Evolutionary conservation across 35 echinoderm and acorn worm species (phyloP), one percentile per base, ranked within the genome.

Genomic region (Ophiothrix spiculata): DNA sequence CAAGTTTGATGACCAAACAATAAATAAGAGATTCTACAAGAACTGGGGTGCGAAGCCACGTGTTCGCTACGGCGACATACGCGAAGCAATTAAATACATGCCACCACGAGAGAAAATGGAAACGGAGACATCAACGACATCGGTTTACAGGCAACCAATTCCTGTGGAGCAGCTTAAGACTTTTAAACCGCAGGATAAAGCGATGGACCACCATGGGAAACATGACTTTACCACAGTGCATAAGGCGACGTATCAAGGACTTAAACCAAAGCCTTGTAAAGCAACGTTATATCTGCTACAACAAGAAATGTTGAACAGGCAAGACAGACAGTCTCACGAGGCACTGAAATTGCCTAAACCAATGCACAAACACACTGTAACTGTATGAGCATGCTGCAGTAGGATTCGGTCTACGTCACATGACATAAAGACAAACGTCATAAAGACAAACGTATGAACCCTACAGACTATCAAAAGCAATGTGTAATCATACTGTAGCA

Each of bases 181-280:
- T 17, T 91, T 91, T 38, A 83, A 87, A 35, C 95, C 95, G 0
- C 84, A 75, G 19, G 75, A 33, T 0, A 25, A 84, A 42, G 76
- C 87, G 0, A 56, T 90, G 0, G 77, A 88, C 25, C n/a, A 80
- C 0, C 12, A 8, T 28, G 95, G 95, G 8, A 37, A 85, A 35
- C 91, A 93, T 35, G 91, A 97, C 38, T 97, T 97, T 69, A 84
- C 77, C 16, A 97, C 95, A 31, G 92, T 97, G 14, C 95, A 97
- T 75, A 93, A 93, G 63, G 81, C 76, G 31, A 97, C 95, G 1
- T 97, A 97, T 69, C 63, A 85, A 45, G 91, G 95, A 33, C 56
- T 21, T 4, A 83, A 81, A 14, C 91, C 88, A 13, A 69, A 80
- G 40, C 32, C 90, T 49, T 97, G 95, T 56, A 90, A 90, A 56